Evolutionary conservation across 1,140 invertebrate genomes (phyloP).

Genomic region (Euura lappo): DNA sequence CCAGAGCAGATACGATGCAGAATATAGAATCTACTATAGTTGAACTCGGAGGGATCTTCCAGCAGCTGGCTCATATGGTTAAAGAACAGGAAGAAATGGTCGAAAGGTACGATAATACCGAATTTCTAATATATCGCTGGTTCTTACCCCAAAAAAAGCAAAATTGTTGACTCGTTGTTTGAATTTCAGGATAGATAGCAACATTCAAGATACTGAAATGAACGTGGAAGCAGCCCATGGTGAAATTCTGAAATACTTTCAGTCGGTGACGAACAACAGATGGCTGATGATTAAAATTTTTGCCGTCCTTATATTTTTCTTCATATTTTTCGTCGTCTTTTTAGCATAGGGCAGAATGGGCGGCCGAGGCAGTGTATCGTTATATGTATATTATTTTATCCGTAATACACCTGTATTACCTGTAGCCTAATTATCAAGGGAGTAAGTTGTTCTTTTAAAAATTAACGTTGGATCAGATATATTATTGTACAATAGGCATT

Average conservation of each 20-base stretch:
- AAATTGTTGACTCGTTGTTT: conserved; percentile 18
- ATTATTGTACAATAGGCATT: conserved; percentile 25
- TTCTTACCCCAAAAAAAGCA: not conserved
- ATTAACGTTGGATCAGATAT: conserved; percentile 20
- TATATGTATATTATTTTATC: conserved; percentile 17
- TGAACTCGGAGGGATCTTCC: conserved; percentile 98
- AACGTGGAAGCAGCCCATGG: conserved; percentile 98
- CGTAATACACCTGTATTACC: conserved; percentile 31
- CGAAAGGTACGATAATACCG: conserved; percentile 68
- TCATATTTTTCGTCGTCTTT: conserved; percentile 98
- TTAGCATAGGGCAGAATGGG: conserved; percentile 67
- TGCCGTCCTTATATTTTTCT: conserved; percentile 97
- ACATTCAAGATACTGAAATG: conserved; percentile 93
- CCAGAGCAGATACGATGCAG: conserved; percentile 96
- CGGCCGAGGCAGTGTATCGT: not conserved
- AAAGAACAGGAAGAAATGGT: conserved; percentile 99
- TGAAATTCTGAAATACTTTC: conserved; percentile 98
- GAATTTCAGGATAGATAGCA: conserved; percentile 87
- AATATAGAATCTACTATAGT: conserved; percentile 99
- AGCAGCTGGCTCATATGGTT: conserved; percentile 97
- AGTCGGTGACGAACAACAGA: conserved; percentile 95
- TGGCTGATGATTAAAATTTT: conserved; percentile 99
- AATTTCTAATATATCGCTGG: not conserved
- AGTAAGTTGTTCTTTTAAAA: conserved; percentile 29
- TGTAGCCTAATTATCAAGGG: conserved; percentile 32